Conservation (phyloP, 1,140 invertebrate species). For the Halyomorpha halys region DNA sequence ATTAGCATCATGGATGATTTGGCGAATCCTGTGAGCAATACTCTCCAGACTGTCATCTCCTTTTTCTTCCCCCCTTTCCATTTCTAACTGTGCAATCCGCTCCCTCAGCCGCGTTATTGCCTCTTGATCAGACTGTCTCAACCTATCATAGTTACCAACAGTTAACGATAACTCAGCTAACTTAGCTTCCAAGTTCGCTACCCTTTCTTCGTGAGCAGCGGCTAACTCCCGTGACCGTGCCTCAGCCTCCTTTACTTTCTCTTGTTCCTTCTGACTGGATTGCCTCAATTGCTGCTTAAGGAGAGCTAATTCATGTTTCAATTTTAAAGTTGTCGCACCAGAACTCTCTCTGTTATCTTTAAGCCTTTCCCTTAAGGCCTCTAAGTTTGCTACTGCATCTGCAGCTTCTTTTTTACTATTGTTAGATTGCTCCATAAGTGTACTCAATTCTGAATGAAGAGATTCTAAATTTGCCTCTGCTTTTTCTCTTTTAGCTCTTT, state of each 20-base stretch:
- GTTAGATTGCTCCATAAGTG: background rate
- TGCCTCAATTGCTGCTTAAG: constrained; percentile 58
- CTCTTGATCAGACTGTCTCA: constrained; percentile 59
- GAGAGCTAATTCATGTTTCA: constrained; percentile 58
- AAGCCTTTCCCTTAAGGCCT: constrained; percentile 50
- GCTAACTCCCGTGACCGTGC: constrained; percentile 53
- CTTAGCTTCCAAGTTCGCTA: constrained; percentile 62
- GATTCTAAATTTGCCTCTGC: constrained; percentile 38
- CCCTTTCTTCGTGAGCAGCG: constrained; percentile 60
- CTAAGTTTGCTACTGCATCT: constrained; percentile 52
- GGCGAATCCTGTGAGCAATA: constrained; percentile 34
- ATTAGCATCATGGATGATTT: constrained; percentile 28
- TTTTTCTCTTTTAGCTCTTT: constrained; percentile 48
- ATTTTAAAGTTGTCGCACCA: constrained; percentile 48
- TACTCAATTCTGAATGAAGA: background rate
- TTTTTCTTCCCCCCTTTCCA: constrained; percentile 32
- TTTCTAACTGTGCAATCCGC: constrained; percentile 35
- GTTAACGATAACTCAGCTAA: constrained; percentile 68
- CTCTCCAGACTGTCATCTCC: constrained; percentile 30
- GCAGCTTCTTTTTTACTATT: constrained; percentile 27
- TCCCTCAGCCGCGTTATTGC: constrained; percentile 59
- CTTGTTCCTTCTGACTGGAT: constrained; percentile 53
- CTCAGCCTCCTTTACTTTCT: constrained; percentile 52
- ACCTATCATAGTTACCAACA: constrained; percentile 65
- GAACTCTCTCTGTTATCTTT: constrained; percentile 50